Conservation (phyloP, 2,888 invertebrate species). For the Atrina japonica region DNA sequence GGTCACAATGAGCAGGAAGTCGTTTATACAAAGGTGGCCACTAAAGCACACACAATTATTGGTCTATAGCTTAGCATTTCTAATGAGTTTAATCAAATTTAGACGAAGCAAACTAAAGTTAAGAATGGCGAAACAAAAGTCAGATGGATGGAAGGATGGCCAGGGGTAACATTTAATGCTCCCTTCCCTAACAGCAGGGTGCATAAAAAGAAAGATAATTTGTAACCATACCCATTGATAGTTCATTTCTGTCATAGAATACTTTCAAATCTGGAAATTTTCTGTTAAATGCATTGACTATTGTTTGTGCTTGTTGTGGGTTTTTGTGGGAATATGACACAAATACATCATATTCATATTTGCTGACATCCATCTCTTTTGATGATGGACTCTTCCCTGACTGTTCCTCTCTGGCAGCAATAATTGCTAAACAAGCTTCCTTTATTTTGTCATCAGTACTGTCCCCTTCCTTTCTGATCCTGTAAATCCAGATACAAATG, state of each 20-base stretch:
- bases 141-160: no score
- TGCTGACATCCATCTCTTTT: constrained; percentile 16
- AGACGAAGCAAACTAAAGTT: no score
- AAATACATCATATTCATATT: constrained; percentile 73
- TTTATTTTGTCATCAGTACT: constrained; percentile 49
- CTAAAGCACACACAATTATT: no score
- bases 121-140: no score
- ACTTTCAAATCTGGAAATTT: constrained; percentile 64
- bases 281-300: constrained; percentile 61
- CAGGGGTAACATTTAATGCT: no score
- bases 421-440: constrained; percentile 48
- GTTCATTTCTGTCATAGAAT: constrained; percentile 76
- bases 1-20: no score
- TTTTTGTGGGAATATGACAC: constrained; percentile 76
- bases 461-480: constrained; percentile 59
- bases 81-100: no score
- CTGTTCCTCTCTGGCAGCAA: constrained; percentile 33
- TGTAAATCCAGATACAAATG: constrained; percentile 15
- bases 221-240: constrained; percentile 70
- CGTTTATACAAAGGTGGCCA: no score
- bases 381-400: background rate
- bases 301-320: constrained; percentile 58
- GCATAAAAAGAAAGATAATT: no score
- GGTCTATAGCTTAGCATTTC: no score
- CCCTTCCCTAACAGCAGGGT: no score